Evolutionary conservation across 2,797 vertebrate genomes (phyloP), one percentile per base, ranked within the genome.

Genomic region (Cossypha polioptera): DNA sequence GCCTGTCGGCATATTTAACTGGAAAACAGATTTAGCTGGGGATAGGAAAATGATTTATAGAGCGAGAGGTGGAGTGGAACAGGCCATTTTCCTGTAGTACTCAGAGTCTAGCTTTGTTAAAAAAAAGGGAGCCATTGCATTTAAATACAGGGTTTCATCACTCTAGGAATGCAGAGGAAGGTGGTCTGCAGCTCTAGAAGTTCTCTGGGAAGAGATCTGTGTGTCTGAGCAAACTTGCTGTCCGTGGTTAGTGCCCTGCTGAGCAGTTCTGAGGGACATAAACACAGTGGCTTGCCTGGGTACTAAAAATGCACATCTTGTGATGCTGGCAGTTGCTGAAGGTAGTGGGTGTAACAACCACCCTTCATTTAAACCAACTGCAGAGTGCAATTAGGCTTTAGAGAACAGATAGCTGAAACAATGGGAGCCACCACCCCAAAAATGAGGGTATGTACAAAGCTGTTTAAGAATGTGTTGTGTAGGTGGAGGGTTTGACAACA

Each of bases 341-440:
- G 79, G 45, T 47, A 35, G 79, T 77, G 87, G 66, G 73, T 90
- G 45, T 90, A 84, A 72, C 66, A 72, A 66, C 38, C 73, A 77
- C 38, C 22, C 22, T 66, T 77, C 87, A 40, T 26, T 65, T 28
- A 65, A 90, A 83, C 47, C 66, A 77, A 42, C 53, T 59, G 45
- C 69, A 78, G 63, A 92, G 78, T 89, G 89, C 84, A 92, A 93
- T 95, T 93, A 95, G 77, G 72, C 61, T 91, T 95, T 48, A 88
- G 36, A 65, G 86, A 86, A 74, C 1, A 89, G 78, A 95, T n/a
- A 90, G 78, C 78, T 53, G 53, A 94, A 93, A 97, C 91, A 93
- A 95, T 86, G 68, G 65, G 53, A 91, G 72, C 21, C 65, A 75
- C 68, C 65, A 80, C 78, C 81, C 89, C 81, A 76, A 79, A 86